A percentile compares a stretch with the other conserved stretches of the same genome.
These are phyloP conservation scores for Rhingia campestris DNA, from an alignment of 2,888 invertebrate species.

Conservation along the genomic window DNA sequence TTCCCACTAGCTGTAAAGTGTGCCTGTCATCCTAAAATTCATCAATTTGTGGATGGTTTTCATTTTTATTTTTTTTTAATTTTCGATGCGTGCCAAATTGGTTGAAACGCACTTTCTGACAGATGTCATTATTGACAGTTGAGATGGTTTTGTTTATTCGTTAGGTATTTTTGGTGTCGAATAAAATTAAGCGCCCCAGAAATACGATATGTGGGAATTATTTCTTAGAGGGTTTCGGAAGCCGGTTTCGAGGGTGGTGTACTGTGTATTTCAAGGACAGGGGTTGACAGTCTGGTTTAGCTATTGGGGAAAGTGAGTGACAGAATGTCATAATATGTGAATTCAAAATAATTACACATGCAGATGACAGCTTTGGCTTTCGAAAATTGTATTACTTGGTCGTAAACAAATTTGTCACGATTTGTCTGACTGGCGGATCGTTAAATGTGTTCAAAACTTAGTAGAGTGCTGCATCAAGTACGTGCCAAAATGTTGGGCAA, in stretches of 20 bases:
- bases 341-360: too few relatives aligned
- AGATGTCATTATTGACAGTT: slow-evolving; percentile 44
- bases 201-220: slow-evolving; percentile 17
- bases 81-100: slow-evolving; percentile 44
- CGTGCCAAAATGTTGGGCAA: too few relatives aligned
- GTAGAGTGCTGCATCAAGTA: too few relatives aligned
- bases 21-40: not conserved
- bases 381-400: too few relatives aligned
- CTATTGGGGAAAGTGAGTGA: not conserved
- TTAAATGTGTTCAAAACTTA: too few relatives aligned
- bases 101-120: slow-evolving; percentile 9
- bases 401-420: too few relatives aligned
- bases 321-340: not conserved
- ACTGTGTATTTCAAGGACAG: slow-evolving; percentile 8
- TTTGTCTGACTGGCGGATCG: too few relatives aligned
- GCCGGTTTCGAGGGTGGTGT: not conserved
- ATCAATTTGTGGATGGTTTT: slow-evolving; percentile 16
- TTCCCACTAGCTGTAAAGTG: slow-evolving; percentile 35
- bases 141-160: not conserved
- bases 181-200: not conserved
- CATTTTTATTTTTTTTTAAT: not conserved
- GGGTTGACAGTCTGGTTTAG: not conserved
- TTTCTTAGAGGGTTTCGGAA: slow-evolving; percentile 9
- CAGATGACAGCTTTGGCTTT: too few relatives aligned
- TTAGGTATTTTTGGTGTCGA: not conserved